phyloP scores from a whole-genome alignment of 2,113 vertebrate species.

The Mirounga angustirostris region DNA sequence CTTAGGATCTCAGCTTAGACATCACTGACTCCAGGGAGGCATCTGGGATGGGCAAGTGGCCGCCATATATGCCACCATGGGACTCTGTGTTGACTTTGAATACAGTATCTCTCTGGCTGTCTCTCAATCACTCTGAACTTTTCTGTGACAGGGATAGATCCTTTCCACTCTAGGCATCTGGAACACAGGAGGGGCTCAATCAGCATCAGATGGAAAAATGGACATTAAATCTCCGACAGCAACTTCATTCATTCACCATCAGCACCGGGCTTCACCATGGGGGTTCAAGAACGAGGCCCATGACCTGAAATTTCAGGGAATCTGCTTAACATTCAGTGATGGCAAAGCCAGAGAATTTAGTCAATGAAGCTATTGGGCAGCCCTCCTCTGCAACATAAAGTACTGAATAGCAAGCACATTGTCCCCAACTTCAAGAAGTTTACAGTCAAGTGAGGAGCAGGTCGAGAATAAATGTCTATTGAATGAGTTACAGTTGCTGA shows the following conservation, averaged over 20 bases:
- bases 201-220: neutral
- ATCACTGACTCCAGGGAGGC: neutral
- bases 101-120: neutral
- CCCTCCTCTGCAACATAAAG: neutral
- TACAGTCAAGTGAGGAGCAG: neutral
- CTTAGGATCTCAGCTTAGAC: neutral
- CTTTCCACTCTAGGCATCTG: neutral
- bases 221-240: neutral
- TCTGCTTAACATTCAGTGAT: neutral
- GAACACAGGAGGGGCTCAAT: neutral
- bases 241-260: neutral
- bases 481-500: neutral
- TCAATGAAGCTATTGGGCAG: neutral
- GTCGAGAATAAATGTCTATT: neutral
- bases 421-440: neutral
- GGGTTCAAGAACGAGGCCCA: neutral
- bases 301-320: neutral
- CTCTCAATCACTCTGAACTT: neutral
- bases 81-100: neutral
- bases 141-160: neutral
- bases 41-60: neutral
- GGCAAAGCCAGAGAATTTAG: neutral
- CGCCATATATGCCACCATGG: accelerated
- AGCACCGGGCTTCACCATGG: accelerated
- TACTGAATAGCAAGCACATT: neutral